These are phyloP conservation scores for Pomacea canaliculata DNA, from an alignment of 2,888 invertebrate genomes.

Conservation along the genomic window DNA sequence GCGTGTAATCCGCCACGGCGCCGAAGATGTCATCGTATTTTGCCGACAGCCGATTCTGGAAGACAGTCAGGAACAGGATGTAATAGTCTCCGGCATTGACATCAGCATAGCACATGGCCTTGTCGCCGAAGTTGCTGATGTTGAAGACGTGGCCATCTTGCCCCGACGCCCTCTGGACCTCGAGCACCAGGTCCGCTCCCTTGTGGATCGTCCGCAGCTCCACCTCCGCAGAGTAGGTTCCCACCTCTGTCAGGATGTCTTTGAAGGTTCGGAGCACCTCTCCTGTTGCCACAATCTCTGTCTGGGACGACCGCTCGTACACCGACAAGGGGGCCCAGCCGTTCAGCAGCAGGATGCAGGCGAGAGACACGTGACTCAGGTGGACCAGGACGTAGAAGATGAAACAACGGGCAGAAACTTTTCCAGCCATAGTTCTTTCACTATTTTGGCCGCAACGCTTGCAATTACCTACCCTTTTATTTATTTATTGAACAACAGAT, in stretches of 20 bases:
- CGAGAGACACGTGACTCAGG: constrained; percentile 35
- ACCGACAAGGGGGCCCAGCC: constrained; percentile 65
- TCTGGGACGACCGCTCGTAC: constrained; percentile 53
- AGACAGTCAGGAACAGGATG: constrained; percentile 64
- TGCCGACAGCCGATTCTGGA: constrained; percentile 60
- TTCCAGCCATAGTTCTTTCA: neutral
- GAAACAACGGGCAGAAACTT: neutral
- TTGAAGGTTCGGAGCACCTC: constrained; percentile 55
- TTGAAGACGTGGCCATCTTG: constrained; percentile 46
- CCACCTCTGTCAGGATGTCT: constrained; percentile 46
- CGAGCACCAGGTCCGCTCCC: constrained; percentile 52
- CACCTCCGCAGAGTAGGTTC: constrained; percentile 56
- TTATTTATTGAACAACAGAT: too few relatives aligned
- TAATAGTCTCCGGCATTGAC: constrained; percentile 57
- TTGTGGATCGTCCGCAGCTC: constrained; percentile 50
- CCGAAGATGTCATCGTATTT: constrained; percentile 69
- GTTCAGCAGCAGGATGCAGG: constrained; percentile 64
- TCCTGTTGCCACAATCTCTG: constrained; percentile 58
- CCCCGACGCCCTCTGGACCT: constrained; percentile 47
- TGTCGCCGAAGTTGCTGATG: constrained; percentile 67
- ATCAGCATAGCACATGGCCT: constrained; percentile 66
- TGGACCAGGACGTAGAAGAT: constrained; percentile 27
- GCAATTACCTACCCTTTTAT: neutral
- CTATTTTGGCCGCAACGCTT: neutral
- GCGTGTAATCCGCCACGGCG: constrained; percentile 55